Conservation (phyloP, 2,888 invertebrate genomes). For the Hydrotaea cyrtoneurina region DNA sequence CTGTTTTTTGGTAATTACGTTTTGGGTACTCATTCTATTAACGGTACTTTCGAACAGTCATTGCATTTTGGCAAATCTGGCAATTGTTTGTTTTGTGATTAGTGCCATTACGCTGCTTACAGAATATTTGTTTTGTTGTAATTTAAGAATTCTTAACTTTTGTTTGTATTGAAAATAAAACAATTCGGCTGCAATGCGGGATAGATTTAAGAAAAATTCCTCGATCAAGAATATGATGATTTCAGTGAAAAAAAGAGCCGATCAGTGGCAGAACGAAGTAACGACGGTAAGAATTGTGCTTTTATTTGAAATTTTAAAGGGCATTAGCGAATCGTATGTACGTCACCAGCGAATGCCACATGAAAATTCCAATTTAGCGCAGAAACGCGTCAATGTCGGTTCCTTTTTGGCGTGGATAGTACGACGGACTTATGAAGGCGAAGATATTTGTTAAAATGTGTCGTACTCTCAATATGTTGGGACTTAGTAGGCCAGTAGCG, state of each 20-base stretch:
- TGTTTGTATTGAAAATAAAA: not conserved
- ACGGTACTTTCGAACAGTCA: not conserved
- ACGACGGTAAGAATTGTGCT: conserved; percentile 69
- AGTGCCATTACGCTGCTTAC: not conserved
- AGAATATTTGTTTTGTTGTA: not conserved
- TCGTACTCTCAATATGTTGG: conserved; percentile 79
- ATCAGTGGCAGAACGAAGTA: conserved; percentile 70
- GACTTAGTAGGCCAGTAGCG: conserved; percentile 82
- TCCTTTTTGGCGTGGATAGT: not conserved
- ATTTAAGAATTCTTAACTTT: not conserved
- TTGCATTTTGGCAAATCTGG: not conserved
- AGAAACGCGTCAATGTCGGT: conserved; percentile 58
- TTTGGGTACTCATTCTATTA: not conserved
- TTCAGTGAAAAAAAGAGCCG: conserved; percentile 68
- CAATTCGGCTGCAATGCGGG: conserved; percentile 36
- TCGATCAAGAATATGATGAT: conserved; percentile 58
- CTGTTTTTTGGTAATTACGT: not conserved
- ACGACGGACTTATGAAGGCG: conserved; percentile 38
- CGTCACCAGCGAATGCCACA: conserved; percentile 72
- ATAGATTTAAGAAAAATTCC: conserved; percentile 35
- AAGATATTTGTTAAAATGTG: conserved; percentile 4
- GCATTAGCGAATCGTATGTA: conserved; percentile 73
- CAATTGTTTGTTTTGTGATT: not conserved
- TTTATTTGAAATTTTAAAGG: conserved; percentile 78
- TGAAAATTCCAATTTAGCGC: conserved; percentile 76